Percentiles rank a stretch among this genome's conserved stretches.
These are phyloP conservation scores for Galerucella calmariensis DNA, from an alignment of 2,888 invertebrate genomes.

Conservation along the genomic window DNA sequence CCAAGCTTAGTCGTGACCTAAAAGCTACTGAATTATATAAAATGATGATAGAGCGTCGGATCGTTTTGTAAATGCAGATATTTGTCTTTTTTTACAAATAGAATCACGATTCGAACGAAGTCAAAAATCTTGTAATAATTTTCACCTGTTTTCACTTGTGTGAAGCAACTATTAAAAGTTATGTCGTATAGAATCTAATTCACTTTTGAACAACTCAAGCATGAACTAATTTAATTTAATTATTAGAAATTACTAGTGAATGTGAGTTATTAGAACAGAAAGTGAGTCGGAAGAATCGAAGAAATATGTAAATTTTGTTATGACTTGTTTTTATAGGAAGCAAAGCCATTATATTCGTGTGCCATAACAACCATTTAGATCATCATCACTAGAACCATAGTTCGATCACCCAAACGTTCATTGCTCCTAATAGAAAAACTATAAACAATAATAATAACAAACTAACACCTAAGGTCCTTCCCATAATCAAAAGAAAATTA, in stretches of 20 bases:
- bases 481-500: too few species aligned
- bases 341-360: background rate
- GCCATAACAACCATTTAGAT: background rate
- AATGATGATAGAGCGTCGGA: constrained; percentile 40
- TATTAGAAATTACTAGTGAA: constrained; percentile 51
- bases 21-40: constrained; percentile 40
- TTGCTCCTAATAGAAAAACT: background rate
- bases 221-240: constrained; percentile 53
- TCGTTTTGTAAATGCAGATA: constrained; percentile 38
- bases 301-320: constrained; percentile 43
- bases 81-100: constrained; percentile 38
- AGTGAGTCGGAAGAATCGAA: constrained; percentile 51
- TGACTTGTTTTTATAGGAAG: constrained; percentile 40
- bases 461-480: too few species aligned
- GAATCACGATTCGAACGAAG: constrained; percentile 41
- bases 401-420: background rate
- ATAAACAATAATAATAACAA: background rate
- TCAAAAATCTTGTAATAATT: constrained; percentile 42
- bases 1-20: constrained; percentile 37
- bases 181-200: constrained; percentile 48
- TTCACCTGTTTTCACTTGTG: constrained; percentile 46
- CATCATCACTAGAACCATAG: background rate
- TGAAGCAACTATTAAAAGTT: constrained; percentile 44
- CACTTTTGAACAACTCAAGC: constrained; percentile 51
- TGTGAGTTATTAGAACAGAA: constrained; percentile 53